phyloP scores from a whole-genome alignment of 2,797 vertebrate genomes.

The Triplophysa bombifrons region DNA sequence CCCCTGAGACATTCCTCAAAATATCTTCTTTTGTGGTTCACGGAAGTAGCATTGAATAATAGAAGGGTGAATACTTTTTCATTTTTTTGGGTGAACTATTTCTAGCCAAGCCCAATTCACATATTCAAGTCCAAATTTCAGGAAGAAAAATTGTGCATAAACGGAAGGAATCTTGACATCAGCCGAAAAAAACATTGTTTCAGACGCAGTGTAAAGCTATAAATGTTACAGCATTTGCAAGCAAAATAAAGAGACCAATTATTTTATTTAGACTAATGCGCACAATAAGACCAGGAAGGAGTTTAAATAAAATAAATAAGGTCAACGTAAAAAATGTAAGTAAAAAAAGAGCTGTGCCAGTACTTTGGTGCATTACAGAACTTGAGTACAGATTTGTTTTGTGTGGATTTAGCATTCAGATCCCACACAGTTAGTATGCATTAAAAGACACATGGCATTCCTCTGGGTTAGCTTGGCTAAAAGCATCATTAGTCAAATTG shows the following conservation, averaged over 20 bases:
- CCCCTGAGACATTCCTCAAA: too few species aligned
- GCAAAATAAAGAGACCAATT: neutral
- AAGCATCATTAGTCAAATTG: conserved; percentile 45
- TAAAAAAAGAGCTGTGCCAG: neutral
- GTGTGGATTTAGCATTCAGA: neutral
- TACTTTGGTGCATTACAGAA: conserved; percentile 2
- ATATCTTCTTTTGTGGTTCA: too few species aligned
- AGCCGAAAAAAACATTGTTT: neutral
- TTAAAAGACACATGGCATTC: conserved; percentile 42
- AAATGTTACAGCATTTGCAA: neutral
- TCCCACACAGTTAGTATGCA: conserved; percentile 11
- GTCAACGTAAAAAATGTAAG: neutral
- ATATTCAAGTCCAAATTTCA: too few species aligned
- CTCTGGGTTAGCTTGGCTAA: conserved; percentile 46
- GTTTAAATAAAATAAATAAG: neutral
- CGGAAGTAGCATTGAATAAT: too few species aligned
- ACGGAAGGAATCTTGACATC: neutral
- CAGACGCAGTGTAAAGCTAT: too few species aligned
- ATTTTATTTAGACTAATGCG: neutral
- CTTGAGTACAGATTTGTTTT: neutral
- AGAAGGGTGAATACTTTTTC: too few species aligned
- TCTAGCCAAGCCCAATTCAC: neutral
- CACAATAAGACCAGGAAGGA: neutral
- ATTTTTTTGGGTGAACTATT: too few species aligned
- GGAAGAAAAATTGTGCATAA: too few species aligned